A percentile compares a stretch with the other conserved stretches of the same genome.
Evolutionary conservation across 2,888 invertebrate genomes (phyloP).

Genomic region (Ernsta delagoae): DNA sequence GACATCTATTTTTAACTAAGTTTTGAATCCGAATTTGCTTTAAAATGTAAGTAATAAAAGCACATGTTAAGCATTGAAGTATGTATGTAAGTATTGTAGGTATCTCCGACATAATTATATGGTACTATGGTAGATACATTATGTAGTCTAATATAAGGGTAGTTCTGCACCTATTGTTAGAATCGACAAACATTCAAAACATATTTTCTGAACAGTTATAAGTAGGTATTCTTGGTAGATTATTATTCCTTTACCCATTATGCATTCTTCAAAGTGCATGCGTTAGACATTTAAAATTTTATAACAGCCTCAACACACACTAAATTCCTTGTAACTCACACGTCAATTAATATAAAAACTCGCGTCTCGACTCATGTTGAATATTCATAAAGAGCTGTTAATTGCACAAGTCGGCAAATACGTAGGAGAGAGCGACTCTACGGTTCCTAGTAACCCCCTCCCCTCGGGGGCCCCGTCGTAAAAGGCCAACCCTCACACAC

Average conservation of each 20-base stretch:
- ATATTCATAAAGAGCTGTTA: conserved; percentile 84
- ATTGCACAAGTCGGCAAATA: conserved; percentile 83
- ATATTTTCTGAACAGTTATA: not conserved
- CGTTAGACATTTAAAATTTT: conserved; percentile 1
- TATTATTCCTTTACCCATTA: not conserved
- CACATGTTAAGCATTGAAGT: not conserved
- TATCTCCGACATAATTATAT: no score
- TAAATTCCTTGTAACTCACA: conserved; percentile 61
- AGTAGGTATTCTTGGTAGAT: not conserved
- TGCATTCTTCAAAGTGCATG: not conserved
- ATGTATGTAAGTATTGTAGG: no score
- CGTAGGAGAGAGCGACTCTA: conserved; percentile 71
- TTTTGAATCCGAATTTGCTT: not conserved
- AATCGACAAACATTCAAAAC: no score
- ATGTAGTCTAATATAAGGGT: no score
- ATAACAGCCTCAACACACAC: conserved; percentile 17
- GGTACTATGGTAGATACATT: no score
- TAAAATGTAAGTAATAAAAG: not conserved
- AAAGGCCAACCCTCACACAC: conserved; percentile 74
- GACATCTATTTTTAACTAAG: not conserved
- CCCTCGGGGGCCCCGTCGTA: conserved; percentile 52
- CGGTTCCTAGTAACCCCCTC: conserved; percentile 65
- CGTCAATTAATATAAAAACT: conserved; percentile 79
- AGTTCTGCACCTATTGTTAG: no score
- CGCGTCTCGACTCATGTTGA: conserved; percentile 70